phyloP scores from a whole-genome alignment of 2,113 vertebrate genomes.

The Podilymbus podiceps region DNA sequence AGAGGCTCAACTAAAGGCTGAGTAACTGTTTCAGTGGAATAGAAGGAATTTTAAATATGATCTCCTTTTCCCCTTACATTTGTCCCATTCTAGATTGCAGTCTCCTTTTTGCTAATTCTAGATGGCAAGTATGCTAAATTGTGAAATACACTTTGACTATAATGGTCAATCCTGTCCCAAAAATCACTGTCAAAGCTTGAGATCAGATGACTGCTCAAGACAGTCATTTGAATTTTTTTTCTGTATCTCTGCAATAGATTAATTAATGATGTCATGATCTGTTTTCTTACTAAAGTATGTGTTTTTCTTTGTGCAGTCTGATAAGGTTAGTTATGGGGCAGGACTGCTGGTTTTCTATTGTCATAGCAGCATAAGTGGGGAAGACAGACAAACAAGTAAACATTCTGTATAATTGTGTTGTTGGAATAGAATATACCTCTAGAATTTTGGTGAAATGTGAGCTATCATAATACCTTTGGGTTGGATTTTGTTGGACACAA shows the following conservation, averaged over 20 bases:
- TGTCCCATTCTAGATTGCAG: background rate
- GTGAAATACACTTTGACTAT: background rate
- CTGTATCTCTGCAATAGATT: background rate
- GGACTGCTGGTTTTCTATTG: background rate
- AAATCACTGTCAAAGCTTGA: background rate
- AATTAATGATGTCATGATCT: background rate
- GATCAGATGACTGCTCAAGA: background rate
- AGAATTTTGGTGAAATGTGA: background rate
- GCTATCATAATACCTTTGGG: background rate
- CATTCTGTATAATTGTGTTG: background rate
- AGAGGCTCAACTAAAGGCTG: background rate
- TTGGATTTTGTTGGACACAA: background rate
- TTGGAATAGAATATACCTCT: background rate
- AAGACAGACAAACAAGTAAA: background rate
- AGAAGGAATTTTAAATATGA: conserved; percentile 33
- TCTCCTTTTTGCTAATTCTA: background rate
- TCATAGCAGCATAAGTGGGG: background rate
- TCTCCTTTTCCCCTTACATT: background rate
- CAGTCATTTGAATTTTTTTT: background rate
- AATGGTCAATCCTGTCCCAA: background rate
- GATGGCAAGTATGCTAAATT: background rate
- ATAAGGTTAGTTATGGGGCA: background rate
- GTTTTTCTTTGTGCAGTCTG: background rate
- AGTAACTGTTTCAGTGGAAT: background rate
- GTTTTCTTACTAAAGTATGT: background rate